phyloP scores from a whole-genome alignment of 2,113 vertebrate genomes.

The Barbus barbus region DNA sequence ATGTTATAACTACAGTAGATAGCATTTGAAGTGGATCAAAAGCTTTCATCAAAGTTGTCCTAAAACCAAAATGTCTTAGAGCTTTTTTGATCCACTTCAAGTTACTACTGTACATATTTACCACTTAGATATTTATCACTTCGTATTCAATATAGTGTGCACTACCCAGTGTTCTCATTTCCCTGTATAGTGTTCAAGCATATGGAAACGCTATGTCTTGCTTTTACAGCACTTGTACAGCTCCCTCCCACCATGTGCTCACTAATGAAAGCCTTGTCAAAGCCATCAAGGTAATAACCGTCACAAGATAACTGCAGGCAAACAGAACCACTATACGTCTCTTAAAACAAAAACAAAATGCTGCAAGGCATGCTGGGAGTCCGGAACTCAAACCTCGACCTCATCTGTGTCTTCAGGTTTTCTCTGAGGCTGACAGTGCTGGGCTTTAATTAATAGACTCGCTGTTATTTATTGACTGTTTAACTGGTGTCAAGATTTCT shows the following conservation, averaged over 20 bases:
- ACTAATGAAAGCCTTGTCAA: slow-evolving; percentile 28
- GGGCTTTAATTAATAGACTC: slow-evolving; percentile 65
- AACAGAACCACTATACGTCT: neutral
- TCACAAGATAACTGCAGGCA: slow-evolving; percentile 24
- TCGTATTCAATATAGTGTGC: neutral
- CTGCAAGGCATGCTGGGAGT: slow-evolving; percentile 28
- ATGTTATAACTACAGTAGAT: too few species aligned
- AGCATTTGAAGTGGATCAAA: too few species aligned
- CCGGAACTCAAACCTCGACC: neutral
- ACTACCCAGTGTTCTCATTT: slow-evolving; percentile 1
- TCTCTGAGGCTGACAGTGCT: slow-evolving; percentile 52
- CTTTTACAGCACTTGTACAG: neutral
- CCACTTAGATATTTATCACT: neutral
- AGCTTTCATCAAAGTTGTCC: too few species aligned
- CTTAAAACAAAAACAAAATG: slow-evolving; percentile 12
- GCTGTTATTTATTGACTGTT: slow-evolving; percentile 69
- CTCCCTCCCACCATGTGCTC: neutral
- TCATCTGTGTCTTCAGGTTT: slow-evolving; percentile 50
- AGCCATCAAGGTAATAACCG: slow-evolving; percentile 13
- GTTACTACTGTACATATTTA: too few species aligned
- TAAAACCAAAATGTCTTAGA: too few species aligned
- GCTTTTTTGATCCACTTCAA: too few species aligned
- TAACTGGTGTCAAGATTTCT: slow-evolving; percentile 44
- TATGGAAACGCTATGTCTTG: neutral
- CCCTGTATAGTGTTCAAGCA: neutral